phyloP scores from a whole-genome alignment of 2,888 invertebrate species.

The Toxonevra muliebris region DNA sequence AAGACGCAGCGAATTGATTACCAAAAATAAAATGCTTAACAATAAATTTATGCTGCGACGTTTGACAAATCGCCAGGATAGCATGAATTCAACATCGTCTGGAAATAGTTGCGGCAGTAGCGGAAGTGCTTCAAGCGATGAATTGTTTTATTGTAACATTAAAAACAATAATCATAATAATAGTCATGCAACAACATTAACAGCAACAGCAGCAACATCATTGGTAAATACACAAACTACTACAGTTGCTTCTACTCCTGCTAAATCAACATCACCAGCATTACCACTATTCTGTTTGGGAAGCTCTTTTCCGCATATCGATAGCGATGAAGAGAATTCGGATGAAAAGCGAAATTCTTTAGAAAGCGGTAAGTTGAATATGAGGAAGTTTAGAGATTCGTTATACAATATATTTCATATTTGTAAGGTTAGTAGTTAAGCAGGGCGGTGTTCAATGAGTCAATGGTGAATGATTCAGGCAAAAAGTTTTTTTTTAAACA shows the following conservation, averaged over 20 bases:
- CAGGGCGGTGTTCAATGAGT: no score
- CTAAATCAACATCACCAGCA: constrained; percentile 54
- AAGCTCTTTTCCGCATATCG: constrained; percentile 76
- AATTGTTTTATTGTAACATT: constrained; percentile 41
- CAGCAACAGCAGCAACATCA: constrained; percentile 21
- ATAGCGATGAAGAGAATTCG: constrained; percentile 74
- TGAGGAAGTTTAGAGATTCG: background rate
- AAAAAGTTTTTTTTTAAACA: no score
- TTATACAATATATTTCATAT: background rate
- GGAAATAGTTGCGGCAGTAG: constrained; percentile 60
- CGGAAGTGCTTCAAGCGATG: constrained; percentile 58
- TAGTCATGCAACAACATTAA: constrained; percentile 26
- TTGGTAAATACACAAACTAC: constrained; percentile 23
- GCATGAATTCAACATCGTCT: constrained; percentile 60
- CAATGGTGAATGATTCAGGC: no score
- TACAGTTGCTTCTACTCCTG: constrained; percentile 35
- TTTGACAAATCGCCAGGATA: constrained; percentile 63
- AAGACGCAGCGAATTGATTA: constrained; percentile 65
- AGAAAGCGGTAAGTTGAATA: constrained; percentile 41
- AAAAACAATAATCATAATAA: constrained; percentile 35
- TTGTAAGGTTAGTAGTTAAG: background rate
- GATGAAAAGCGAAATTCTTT: constrained; percentile 61
- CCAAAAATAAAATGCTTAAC: constrained; percentile 65
- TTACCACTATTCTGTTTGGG: constrained; percentile 72
- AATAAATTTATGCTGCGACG: constrained; percentile 64